Percentiles rank a stretch among this genome's conserved stretches.
Conservation (phyloP, 1,140 invertebrate species). For the Homarus americanus region DNA sequence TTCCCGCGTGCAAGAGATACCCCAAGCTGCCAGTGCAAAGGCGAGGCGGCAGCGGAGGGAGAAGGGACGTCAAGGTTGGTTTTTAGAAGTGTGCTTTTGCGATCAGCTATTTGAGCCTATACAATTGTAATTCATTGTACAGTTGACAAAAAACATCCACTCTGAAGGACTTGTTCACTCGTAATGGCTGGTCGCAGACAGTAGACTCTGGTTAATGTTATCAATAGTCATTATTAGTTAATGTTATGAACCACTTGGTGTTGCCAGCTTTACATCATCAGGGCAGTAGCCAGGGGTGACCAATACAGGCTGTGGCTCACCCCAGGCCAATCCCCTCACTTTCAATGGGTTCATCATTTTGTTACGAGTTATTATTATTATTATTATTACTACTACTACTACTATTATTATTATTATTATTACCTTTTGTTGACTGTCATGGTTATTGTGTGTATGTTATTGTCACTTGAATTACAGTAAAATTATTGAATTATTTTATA, state of each 20-base stretch:
- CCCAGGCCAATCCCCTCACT: slow-evolving; percentile 53
- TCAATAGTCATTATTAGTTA: slow-evolving; percentile 49
- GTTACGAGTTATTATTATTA: slow-evolving; percentile 49
- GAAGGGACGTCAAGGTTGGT: slow-evolving; percentile 71
- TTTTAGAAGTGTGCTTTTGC: neutral
- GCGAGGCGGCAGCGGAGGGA: slow-evolving; percentile 70
- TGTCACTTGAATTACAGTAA: slow-evolving; percentile 59
- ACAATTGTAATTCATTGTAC: neutral
- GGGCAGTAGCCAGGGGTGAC: slow-evolving; percentile 68
- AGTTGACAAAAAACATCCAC: neutral
- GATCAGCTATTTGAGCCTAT: slow-evolving; percentile 52
- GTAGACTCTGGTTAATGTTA: slow-evolving; percentile 54
- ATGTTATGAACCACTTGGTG: slow-evolving; percentile 54
- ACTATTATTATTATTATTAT: slow-evolving; percentile 39
- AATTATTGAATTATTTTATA: slow-evolving; percentile 46
- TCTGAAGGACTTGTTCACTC: slow-evolving; percentile 12
- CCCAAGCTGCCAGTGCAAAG: slow-evolving; percentile 72
- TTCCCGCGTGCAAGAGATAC: slow-evolving; percentile 76
- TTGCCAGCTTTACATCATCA: slow-evolving; percentile 51
- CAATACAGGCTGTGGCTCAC: slow-evolving; percentile 69
- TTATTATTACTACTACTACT: slow-evolving; percentile 18
- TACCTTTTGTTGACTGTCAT: slow-evolving; percentile 50
- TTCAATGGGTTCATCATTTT: slow-evolving; percentile 46
- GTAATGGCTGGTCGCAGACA: slow-evolving; percentile 55
- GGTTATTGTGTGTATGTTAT: slow-evolving; percentile 54